Base-by-base conservation (phyloP, 2,888 invertebrate species). In the Drosophila emarginata region DNA sequence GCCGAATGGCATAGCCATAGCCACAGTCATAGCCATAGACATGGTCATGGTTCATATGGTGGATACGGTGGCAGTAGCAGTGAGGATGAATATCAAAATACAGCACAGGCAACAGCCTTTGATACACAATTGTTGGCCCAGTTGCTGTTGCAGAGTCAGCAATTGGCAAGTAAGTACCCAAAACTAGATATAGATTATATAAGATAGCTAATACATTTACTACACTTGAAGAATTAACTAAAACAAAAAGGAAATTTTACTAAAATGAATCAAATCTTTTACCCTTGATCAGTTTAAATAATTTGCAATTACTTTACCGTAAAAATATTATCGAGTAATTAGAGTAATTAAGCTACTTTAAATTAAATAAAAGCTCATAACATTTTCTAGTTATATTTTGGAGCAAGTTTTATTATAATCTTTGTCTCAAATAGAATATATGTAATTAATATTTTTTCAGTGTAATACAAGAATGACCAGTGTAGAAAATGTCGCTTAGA, bases 111-210 rank as follows among this genome's bases (percentile, higher is more conserved):
- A 36, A 90, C 91, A 53, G 89, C 91, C 60, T 91, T 93, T 74
- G 93, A 93, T 87, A 93, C 93, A 78, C 93, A 93, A 82, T 92
- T 94, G 76, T 91, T 94, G 87, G 93, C 94, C 37, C 93, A 93
- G 75, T 90, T 94, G 67, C 89, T 94, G 71, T 92, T 93, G 67
- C 93, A 94, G 89, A 93, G 93, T 83, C 93, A 94, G 91, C 93
- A 93, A 89, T 93, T 93, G 90, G 93, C 93, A 88, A 93, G 93
- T 93, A 88, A 93, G 93, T 93, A 72, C 11, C 23, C 6, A 56
- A 37, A 64, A 14, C 39, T 51, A 63, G 63, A 60, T 18, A 53
- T 15, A 58, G 26, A 26, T 26, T 28, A 53, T 11, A 23, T 15
- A 64, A 59, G 36, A 18, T 26, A 37, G 11, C 28, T 37, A 36